Conservation (phyloP, 2,113 vertebrate genomes). For the Nothocercus nigrocapillus region DNA sequence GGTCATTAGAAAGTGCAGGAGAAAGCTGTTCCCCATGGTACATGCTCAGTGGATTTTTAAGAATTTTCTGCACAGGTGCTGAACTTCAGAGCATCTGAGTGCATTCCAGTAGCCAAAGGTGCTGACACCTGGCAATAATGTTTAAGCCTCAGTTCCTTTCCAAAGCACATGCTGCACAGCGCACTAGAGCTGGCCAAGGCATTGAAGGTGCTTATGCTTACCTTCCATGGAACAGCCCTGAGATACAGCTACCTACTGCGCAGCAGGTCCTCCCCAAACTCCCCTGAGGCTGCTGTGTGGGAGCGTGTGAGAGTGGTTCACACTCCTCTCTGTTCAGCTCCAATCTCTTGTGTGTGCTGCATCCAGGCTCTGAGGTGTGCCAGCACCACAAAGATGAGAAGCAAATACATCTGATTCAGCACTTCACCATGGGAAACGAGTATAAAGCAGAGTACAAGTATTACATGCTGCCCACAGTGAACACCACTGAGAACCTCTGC, state of each 20-base stretch:
- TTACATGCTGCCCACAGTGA: background rate
- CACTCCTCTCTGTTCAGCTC: background rate
- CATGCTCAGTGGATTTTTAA: background rate
- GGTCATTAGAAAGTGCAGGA: background rate
- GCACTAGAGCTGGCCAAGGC: accelerated
- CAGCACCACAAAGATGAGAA: background rate
- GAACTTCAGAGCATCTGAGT: background rate
- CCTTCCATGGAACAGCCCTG: too few species aligned
- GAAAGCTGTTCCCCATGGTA: background rate
- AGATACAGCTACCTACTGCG: background rate
- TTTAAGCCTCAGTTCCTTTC: background rate
- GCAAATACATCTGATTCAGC: background rate
- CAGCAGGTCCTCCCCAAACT: background rate
- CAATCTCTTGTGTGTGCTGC: background rate
- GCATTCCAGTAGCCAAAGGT: background rate
- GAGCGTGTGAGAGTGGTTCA: too few species aligned
- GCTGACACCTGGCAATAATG: background rate
- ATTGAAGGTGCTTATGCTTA: accelerated
- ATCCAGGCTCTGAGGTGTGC: background rate
- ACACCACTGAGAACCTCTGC: background rate
- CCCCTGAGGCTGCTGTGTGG: background rate
- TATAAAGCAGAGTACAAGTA: background rate
- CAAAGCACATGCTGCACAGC: accelerated
- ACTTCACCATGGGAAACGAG: background rate
- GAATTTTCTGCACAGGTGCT: background rate